Conservation (phyloP, 2,797 vertebrate species). For the Sylvia borin region DNA sequence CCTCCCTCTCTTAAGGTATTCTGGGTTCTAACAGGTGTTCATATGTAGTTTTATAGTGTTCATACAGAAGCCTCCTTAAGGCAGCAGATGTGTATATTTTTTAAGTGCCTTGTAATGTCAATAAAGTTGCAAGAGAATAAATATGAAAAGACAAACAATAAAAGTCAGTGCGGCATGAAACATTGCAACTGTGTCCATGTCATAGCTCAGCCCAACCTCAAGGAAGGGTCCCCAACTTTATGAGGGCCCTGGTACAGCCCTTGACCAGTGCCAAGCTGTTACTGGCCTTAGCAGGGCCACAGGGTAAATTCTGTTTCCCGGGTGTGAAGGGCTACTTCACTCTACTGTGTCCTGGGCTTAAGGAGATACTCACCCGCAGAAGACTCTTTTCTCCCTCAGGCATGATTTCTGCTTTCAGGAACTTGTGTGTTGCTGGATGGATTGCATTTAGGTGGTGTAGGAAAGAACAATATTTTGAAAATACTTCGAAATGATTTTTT, state of each 20-base stretch:
- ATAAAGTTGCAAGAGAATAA: too few species aligned
- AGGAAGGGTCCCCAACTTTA: too few species aligned
- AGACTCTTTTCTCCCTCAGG: neutral
- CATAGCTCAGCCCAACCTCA: too few species aligned
- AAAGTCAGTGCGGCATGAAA: too few species aligned
- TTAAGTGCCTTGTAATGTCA: too few species aligned
- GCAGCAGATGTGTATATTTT: too few species aligned
- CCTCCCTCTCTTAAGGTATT: too few species aligned
- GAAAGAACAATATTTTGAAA: neutral
- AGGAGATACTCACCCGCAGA: neutral
- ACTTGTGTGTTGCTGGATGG: neutral
- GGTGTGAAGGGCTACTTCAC: neutral
- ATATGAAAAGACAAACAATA: too few species aligned
- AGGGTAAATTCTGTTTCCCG: neutral
- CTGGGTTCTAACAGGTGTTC: too few species aligned
- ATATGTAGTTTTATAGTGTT: too few species aligned
- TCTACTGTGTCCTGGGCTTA: neutral
- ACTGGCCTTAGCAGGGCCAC: neutral
- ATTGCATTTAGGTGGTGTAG: rapidly evolving
- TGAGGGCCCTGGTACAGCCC: neutral
- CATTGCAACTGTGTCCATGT: too few species aligned
- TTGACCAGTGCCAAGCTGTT: neutral
- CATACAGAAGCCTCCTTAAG: too few species aligned
- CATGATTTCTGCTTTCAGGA: neutral
- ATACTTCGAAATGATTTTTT: neutral